These are phyloP conservation scores for Drosophila mimetica DNA, from an alignment of 2,888 invertebrate species.

Conservation along the genomic window DNA sequence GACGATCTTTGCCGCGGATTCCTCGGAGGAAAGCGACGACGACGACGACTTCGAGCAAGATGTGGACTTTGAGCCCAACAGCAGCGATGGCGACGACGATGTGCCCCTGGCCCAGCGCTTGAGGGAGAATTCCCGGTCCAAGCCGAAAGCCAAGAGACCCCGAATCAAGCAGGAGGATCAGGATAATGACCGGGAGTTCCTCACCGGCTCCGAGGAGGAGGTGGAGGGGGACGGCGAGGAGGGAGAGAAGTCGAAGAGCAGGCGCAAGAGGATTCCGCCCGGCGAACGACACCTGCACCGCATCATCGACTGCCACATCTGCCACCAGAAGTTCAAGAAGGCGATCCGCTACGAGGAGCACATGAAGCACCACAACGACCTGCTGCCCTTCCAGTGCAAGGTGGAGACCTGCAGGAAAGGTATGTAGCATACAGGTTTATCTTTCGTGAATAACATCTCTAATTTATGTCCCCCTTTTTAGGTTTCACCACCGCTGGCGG, in stretches of 20 bases:
- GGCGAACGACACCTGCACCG: constrained; percentile 73
- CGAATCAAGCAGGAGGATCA: constrained; percentile 10
- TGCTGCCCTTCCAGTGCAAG: constrained; percentile 80
- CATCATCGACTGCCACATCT: constrained; percentile 81
- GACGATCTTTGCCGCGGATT: constrained; percentile 51
- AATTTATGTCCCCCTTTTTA: not conserved
- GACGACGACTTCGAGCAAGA: constrained; percentile 62
- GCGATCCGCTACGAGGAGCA: constrained; percentile 79
- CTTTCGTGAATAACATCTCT: not conserved
- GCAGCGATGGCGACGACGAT: constrained; percentile 75
- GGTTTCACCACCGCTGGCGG: constrained; percentile 81
- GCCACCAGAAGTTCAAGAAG: constrained; percentile 81
- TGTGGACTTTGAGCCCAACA: constrained; percentile 67
- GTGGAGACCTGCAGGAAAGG: constrained; percentile 78
- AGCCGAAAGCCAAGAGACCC: constrained; percentile 1
- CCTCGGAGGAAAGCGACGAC: constrained; percentile 49
- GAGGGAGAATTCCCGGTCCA: constrained; percentile 19
- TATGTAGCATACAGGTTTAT: not conserved
- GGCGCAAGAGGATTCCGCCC: constrained; percentile 66
- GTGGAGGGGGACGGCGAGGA: constrained; percentile 46
- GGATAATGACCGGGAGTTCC: constrained; percentile 12
- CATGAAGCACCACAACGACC: constrained; percentile 82
- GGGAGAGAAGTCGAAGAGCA: constrained; percentile 50
- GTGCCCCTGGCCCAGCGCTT: constrained; percentile 75
- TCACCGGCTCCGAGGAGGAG: constrained; percentile 31